Percentiles rank a stretch among this genome's conserved stretches.
Evolutionary conservation across 2,113 vertebrate genomes (phyloP).

Genomic region (Cinclus cinclus): DNA sequence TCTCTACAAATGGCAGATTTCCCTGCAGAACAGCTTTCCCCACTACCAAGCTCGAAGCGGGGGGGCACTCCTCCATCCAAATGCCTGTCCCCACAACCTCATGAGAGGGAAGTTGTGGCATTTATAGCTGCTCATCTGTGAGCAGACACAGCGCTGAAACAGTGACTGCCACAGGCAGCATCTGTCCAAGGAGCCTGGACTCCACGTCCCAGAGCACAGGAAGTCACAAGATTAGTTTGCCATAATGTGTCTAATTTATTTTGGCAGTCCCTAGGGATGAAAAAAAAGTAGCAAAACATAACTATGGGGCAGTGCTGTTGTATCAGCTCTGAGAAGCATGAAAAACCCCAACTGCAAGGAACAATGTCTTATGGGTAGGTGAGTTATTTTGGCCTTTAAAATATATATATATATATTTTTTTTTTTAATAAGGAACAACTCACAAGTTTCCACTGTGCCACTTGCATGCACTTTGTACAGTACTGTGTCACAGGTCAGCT

Average conservation of each 20-base stretch:
- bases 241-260: neutral
- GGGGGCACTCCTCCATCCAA: neutral
- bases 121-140: neutral
- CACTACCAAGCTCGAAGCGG: fast-evolving
- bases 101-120: fast-evolving
- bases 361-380: neutral
- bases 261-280: neutral
- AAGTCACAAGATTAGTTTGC: neutral
- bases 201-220: neutral
- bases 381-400: neutral
- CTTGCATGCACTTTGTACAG: neutral
- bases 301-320: neutral
- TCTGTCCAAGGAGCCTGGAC: neutral
- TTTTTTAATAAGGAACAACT: neutral
- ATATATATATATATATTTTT: neutral
- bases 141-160: neutral
- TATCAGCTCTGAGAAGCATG: neutral
- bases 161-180: neutral
- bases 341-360: neutral
- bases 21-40: neutral
- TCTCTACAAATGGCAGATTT: neutral
- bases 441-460: neutral
- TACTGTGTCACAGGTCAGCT: neutral
- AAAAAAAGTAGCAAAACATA: neutral
- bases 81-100: neutral